These are phyloP conservation scores for Octodon degus DNA, from an alignment of 2,113 vertebrate species.

Conservation along the genomic window DNA sequence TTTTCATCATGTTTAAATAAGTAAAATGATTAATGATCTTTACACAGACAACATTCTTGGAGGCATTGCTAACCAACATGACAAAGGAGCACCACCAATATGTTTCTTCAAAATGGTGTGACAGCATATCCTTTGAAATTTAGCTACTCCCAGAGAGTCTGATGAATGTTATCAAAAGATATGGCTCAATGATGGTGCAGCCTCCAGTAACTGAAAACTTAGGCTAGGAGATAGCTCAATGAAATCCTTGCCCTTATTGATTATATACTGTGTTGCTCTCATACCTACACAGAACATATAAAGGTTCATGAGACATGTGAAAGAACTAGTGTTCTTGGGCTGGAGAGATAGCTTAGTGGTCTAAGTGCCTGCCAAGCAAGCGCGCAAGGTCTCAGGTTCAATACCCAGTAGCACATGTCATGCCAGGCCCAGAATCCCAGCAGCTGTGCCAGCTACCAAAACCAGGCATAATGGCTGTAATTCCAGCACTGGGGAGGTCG, in stretches of 20 bases:
- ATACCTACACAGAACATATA: not conserved
- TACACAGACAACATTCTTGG: constrained; percentile 12
- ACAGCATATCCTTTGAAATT: constrained; percentile 49
- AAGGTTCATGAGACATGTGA: not conserved
- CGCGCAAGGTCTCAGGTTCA: too few species aligned
- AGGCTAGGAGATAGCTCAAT: constrained; percentile 11
- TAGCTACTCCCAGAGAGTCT: not conserved
- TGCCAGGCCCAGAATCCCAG: too few species aligned
- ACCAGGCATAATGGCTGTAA: too few species aligned
- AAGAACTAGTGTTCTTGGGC: not conserved
- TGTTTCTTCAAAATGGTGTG: constrained; percentile 20
- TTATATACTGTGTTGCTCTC: not conserved
- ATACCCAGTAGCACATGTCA: too few species aligned
- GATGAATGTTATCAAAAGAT: constrained; percentile 54
- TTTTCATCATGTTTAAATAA: constrained; percentile 30
- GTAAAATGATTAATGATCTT: constrained; percentile 61
- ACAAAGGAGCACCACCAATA: not conserved
- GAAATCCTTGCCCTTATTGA: constrained; percentile 19
- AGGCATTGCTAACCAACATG: not conserved
- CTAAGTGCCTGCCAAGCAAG: too few species aligned
- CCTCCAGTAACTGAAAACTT: constrained; percentile 51
- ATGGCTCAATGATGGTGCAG: constrained; percentile 11
- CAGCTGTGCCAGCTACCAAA: too few species aligned
- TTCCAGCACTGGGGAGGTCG: too few species aligned
- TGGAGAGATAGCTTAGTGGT: too few species aligned